Evolutionary conservation across 2,797 vertebrate species (phyloP).

Genomic region (Semotilus atromaculatus): DNA sequence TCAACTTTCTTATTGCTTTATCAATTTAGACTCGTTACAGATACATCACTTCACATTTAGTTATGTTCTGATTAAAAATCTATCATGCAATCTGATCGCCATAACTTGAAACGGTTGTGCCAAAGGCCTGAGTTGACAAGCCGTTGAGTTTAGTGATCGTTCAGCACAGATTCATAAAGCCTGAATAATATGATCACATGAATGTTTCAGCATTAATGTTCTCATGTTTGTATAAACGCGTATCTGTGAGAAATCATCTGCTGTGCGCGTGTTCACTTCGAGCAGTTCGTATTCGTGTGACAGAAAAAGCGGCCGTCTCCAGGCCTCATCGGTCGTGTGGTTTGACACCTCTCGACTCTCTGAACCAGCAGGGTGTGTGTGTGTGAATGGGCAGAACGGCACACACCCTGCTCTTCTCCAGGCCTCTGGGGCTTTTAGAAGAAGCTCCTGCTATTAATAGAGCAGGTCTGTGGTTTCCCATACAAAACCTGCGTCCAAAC

Average conservation of each 20-base stretch:
- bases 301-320: neutral
- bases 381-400: conserved; percentile 56
- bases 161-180: neutral
- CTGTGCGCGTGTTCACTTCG: neutral
- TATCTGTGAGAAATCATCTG: neutral
- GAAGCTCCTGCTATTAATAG: neutral
- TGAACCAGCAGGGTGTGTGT: conserved; percentile 65
- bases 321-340: conserved; percentile 64
- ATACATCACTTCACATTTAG: neutral
- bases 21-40: neutral
- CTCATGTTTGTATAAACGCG: neutral
- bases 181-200: neutral
- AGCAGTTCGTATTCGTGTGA: neutral
- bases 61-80: neutral
- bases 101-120: neutral
- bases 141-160: no score
- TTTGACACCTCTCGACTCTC: conserved; percentile 71
- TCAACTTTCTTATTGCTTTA: neutral
- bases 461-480: neutral
- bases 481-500: neutral
- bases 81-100: neutral
- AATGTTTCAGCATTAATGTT: neutral
- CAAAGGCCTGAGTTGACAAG: neutral
- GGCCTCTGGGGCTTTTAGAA: conserved; percentile 2
- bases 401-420: conserved; percentile 17